Evolutionary conservation across 2,113 vertebrate genomes (phyloP), one percentile per base, ranked within the genome.

Genomic region (Pollachius pollachius): DNA sequence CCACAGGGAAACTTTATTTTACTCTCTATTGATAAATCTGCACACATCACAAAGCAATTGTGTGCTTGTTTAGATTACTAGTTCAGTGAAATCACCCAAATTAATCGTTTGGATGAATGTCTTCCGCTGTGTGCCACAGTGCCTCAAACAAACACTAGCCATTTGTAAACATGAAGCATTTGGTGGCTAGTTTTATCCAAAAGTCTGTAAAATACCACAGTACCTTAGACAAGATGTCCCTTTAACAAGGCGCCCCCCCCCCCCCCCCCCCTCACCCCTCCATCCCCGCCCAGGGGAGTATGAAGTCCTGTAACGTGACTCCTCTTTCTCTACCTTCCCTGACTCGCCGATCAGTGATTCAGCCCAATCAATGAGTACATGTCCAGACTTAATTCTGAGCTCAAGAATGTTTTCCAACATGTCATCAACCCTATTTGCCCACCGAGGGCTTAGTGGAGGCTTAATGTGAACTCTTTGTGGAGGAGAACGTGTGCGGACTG

Each of bases 31-130:
- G 72, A 69, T 70, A 70, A 81, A 68, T 69, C 79, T 74, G 67
- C 73, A 75, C 71, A 74, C 60, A 68, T 27, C 70, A 77, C 76
- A 80, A 77, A 89, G 84, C 89, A 64, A 66, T 25, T 83, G 84
- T 87, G 87, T 74, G 69, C 84, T 83, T 81, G 78, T 88, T 91
- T 87, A 77, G 84, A 79, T 66, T 79, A 84, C 83, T 70, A 78
- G 71, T 87, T 73, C 70, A 72, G 75, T 77, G 63, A 87, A 89
- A 89, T 83, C 84, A 91, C 81, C 65, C 70, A 83, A 72, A 81
- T 83, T 86, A 89, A 75, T 79, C 75, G 86, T 76, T 70, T 82
- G 81, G 76, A 85, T 76, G 67, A 84, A 84, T 75, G 75, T 68
- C 18, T 57, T 88, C 86, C 83, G 81, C 80, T 71, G 15, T 71